These are phyloP conservation scores for Trachurus trachurus DNA, from an alignment of 2,797 vertebrate species.

Conservation along the genomic window DNA sequence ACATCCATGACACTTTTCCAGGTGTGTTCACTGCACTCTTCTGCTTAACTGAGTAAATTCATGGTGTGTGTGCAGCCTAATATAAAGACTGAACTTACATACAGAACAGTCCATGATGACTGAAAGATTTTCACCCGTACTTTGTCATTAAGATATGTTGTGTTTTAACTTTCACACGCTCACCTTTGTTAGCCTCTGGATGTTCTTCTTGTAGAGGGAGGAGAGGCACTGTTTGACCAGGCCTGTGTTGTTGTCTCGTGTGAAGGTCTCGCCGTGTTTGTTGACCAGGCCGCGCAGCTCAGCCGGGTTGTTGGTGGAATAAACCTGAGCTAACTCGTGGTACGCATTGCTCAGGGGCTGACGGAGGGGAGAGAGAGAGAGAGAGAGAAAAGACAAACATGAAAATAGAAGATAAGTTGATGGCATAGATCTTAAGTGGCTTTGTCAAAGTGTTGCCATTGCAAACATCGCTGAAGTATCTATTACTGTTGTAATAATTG, in stretches of 20 bases:
- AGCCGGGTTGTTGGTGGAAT: slow-evolving; percentile 95
- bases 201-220: slow-evolving; percentile 99
- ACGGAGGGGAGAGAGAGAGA: not conserved
- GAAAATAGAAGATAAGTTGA: not conserved
- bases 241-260: slow-evolving; percentile 96
- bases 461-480: not conserved
- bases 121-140: not conserved
- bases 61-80: not conserved
- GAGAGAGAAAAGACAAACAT: not conserved
- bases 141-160: not conserved
- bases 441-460: not conserved
- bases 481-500: too few relatives aligned
- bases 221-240: slow-evolving; percentile 98
- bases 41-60: not conserved
- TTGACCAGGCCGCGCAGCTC: slow-evolving; percentile 95
- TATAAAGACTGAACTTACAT: not conserved
- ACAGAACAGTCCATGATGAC: too few relatives aligned
- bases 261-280: slow-evolving; percentile 96
- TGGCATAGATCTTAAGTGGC: too few relatives aligned
- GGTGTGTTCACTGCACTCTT: not conserved
- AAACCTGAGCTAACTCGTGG: slow-evolving; percentile 97
- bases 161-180: slow-evolving; percentile 36
- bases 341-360: slow-evolving; percentile 99
- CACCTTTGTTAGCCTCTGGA: slow-evolving; percentile 99
- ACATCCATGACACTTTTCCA: not conserved